Percentiles rank a stretch among this genome's conserved stretches.
phyloP scores from a whole-genome alignment of 35 echinoderm and acorn worm species.

The Strongylocentrotus purpuratus region DNA sequence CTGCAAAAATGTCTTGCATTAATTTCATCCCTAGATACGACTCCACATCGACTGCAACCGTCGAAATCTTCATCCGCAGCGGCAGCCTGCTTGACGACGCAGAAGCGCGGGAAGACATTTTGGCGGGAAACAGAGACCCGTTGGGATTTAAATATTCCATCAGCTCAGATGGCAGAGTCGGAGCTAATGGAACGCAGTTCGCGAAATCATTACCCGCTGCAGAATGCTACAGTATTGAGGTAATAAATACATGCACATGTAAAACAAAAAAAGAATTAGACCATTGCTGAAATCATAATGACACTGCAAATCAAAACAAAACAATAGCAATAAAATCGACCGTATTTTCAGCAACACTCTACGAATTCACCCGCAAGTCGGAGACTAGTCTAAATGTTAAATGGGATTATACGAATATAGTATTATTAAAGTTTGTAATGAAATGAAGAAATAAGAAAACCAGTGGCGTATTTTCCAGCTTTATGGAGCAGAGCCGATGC shows the following conservation, averaged over 20 bases:
- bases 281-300: too few relatives aligned
- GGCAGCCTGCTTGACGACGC: neutral
- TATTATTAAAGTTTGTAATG: too few relatives aligned
- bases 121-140: conserved; percentile 19
- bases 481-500: too few relatives aligned
- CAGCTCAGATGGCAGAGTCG: neutral
- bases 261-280: neutral
- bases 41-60: neutral
- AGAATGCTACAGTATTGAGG: neutral
- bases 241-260: neutral
- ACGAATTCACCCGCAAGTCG: too few relatives aligned
- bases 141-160: neutral
- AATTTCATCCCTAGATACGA: neutral
- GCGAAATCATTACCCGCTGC: neutral
- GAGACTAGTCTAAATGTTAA: too few relatives aligned
- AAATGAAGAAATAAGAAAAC: too few relatives aligned
- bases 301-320: too few relatives aligned
- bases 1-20: neutral
- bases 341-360: too few relatives aligned
- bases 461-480: too few relatives aligned
- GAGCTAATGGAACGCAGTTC: neutral
- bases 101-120: neutral
- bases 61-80: conserved; percentile 10
- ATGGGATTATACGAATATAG: too few relatives aligned
- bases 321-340: too few relatives aligned